Base-by-base conservation (phyloP, 2,888 invertebrate species). In the Leptinotarsa rubiginosa region DNA sequence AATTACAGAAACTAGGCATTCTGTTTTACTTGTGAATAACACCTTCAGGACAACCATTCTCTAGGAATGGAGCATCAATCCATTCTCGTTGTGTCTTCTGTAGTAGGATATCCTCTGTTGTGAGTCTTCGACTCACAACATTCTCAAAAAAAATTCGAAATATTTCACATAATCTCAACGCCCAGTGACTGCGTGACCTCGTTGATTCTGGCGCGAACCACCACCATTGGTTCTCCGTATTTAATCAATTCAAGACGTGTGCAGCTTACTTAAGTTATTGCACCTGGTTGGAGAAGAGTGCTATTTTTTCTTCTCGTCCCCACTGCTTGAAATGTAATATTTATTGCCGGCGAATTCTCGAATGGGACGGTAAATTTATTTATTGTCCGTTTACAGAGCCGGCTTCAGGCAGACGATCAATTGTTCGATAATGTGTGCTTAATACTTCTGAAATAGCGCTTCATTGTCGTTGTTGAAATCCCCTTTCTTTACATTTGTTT, bases 161-260 rank as follows among this genome's bases (percentile, higher is more conserved):
- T 41, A 41, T 41, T 41, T 10, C 41, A 41, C 41, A 41, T 41
- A 12, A 2, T 41, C 41, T 41, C 10, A 41, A 56, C 56, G 56
- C 56, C 20, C 20, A 50, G 25, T 78, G 75, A 77, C 77, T 78
- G 76, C 74, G 64, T 81, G 79, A 81, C 80, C 79, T 81, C 79
- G 79, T 79, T 79, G 74, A 74, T 77, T 79, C 77, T 75, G 78
- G 78, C 79, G 80, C 75, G 76, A 81, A 81, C 4, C 47, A 16
- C 54, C 54, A 16, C 75, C 62, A 81, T 81, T 81, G 79, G 80
- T 75, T 73, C 54, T 67, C 22, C 41, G 49, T 41, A 10, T 69
- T 69, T 75, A 75, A 77, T 77, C 74, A 73, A 72, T 72, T 65
- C 72, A 16, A 68, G 70, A 72, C 56, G 54, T 68, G 59, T 69